Evolutionary conservation across 2,113 vertebrate genomes (phyloP).

Genomic region (Tragelaphus strepsiceros): DNA sequence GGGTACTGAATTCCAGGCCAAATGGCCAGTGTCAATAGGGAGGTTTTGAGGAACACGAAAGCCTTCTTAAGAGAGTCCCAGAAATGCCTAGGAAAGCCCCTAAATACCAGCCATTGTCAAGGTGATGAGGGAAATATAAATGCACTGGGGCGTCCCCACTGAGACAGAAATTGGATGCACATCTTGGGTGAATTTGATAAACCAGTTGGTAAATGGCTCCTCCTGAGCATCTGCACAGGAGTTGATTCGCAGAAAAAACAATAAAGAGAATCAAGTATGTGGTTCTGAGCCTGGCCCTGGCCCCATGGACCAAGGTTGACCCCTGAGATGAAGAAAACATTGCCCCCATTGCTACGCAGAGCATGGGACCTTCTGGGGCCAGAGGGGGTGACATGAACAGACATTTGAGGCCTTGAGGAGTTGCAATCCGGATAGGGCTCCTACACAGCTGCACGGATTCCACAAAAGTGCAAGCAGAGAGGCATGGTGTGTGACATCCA

Average conservation of each 20-base stretch:
- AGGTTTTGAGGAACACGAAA: neutral
- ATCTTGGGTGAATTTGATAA: neutral
- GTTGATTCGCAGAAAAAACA: neutral
- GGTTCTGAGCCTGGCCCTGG: neutral
- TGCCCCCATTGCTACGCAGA: neutral
- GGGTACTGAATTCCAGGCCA: neutral
- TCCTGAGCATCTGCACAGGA: neutral
- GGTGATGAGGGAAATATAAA: neutral
- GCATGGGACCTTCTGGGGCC: neutral
- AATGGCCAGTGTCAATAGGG: neutral
- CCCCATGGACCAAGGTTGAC: rapidly evolving
- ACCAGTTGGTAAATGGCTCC: too few species aligned
- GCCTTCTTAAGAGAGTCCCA: neutral
- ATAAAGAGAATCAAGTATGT: neutral
- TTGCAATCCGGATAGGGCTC: rapidly evolving
- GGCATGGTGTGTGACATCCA: neutral
- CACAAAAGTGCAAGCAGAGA: neutral
- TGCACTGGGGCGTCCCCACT: neutral
- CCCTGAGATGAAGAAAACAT: neutral
- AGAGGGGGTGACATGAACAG: neutral
- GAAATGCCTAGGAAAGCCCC: neutral
- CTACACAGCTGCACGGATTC: too few species aligned
- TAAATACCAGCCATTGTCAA: neutral
- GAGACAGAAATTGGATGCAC: neutral
- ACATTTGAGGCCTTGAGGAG: neutral